Evolutionary conservation across 2,888 invertebrate genomes (phyloP), one percentile per base, ranked within the genome.

Genomic region (Aleiodes leptofemur): DNA sequence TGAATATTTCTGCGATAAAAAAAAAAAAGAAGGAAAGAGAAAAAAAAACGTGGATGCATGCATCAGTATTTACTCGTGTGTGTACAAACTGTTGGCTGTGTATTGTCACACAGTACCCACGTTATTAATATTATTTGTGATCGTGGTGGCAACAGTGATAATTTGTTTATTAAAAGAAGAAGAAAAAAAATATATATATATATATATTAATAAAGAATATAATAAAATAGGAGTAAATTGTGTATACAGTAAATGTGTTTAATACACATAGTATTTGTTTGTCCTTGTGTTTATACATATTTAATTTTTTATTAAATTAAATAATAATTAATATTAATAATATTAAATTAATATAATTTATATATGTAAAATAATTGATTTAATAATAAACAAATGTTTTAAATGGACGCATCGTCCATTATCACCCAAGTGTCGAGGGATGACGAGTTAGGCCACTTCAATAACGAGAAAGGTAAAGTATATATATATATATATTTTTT

Each of bases 401-500:
- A 92, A 94, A 97, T 97, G 97, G 97, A 97, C 96, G 96, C 96
- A 94, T 96, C 97, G 96, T 97, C 97, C 95, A 97, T 97, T 93
- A 97, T 97, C 92, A 97, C 97, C 92, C 97, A 97, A 94, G 97
- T 97, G 94, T 96, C 96, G 93, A 95, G 97, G 93, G 97, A 97
- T 94, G 97, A 97, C 94, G 97, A 97, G 92, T 95, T 89, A 86
- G 88, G 88, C 82, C 89, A 96, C 93, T 93, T 96, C 92, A 96
- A 95, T 93, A 96, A 94, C 92, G 97, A 96, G 92, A 96, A 97
- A 96, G 96, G 97, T 97, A 86, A 77, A 71, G 78, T 84, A 79
- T 72, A 29, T 51, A 4, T 6, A 51, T 51, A n/a, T n/a, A n/a
- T n/a, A n/a, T 11, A 51, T n/a, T n/a, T n/a, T 51, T 51, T n/a